Percentiles rank a stretch among this genome's conserved stretches.
Conservation (phyloP, 2,113 vertebrate genomes). For the Perccottus glenii region DNA sequence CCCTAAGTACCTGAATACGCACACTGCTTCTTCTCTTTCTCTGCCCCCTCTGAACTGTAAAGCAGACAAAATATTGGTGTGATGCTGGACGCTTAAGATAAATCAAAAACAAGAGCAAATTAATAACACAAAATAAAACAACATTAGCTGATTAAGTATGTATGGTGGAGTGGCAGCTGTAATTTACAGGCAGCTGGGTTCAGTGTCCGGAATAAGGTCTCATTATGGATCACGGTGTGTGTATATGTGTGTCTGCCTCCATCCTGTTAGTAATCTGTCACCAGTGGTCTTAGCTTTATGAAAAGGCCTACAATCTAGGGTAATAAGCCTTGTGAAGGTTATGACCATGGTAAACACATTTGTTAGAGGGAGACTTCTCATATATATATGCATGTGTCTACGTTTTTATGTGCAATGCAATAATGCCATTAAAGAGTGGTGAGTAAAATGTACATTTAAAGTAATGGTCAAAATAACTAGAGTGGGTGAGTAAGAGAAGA, state of each 20-base stretch:
- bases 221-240: conserved; percentile 58
- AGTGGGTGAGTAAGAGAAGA: conserved; percentile 12
- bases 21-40: conserved; percentile 47
- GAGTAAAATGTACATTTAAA: conserved; percentile 63
- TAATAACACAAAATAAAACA: conserved; percentile 78
- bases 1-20: conserved; percentile 79
- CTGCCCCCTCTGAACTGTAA: conserved; percentile 62
- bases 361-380: conserved; percentile 65
- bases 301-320: conserved; percentile 80
- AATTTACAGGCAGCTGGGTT: conserved; percentile 70
- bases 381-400: conserved; percentile 7
- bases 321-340: conserved; percentile 81
- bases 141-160: conserved; percentile 81
- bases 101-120: conserved; percentile 75
- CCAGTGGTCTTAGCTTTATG: conserved; percentile 75
- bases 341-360: conserved; percentile 80
- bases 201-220: conserved; percentile 77
- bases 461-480: conserved; percentile 59
- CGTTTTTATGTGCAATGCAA: conserved; percentile 27
- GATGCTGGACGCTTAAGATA: conserved; percentile 70
- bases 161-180: conserved; percentile 70
- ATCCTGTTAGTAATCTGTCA: conserved; percentile 77
- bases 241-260: conserved; percentile 38
- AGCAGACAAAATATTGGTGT: conserved; percentile 73
- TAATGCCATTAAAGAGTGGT: conserved; percentile 53